A percentile compares a stretch with the other conserved stretches of the same genome.
Evolutionary conservation across 2,888 invertebrate genomes (phyloP).

Genomic region (Conchocele bisecta): DNA sequence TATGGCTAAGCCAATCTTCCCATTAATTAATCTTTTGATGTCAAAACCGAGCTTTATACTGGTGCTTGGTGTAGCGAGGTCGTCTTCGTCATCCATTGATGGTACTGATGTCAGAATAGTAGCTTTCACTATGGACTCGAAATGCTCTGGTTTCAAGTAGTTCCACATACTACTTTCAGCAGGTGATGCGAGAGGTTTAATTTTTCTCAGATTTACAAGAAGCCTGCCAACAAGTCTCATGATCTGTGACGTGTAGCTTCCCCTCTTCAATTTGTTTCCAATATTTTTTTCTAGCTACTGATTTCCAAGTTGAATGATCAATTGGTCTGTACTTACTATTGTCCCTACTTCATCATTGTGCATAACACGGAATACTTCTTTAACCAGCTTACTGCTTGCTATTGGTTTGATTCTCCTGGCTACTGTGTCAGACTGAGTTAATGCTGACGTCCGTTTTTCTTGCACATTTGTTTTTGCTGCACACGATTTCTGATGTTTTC

Average conservation of each 20-base stretch:
- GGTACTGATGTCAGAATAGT: slow-evolving; percentile 18
- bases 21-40: slow-evolving; percentile 23
- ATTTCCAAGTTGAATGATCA: slow-evolving; percentile 38
- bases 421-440: too few relatives aligned
- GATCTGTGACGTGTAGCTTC: slow-evolving; percentile 35
- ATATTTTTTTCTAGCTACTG: slow-evolving; percentile 39
- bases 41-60: slow-evolving; percentile 39
- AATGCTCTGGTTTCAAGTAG: slow-evolving; percentile 33
- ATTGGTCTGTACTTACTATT: slow-evolving; percentile 13
- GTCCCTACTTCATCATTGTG: slow-evolving; percentile 26
- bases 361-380: too few relatives aligned
- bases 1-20: slow-evolving; percentile 32
- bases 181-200: slow-evolving; percentile 1
- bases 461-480: too few relatives aligned
- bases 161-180: slow-evolving; percentile 4
- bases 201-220: slow-evolving; percentile 17
- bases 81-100: slow-evolving; percentile 19
- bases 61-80: slow-evolving; percentile 23
- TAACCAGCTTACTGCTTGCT: too few relatives aligned
- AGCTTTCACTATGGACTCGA: slow-evolving; percentile 17
- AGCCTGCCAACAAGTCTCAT: slow-evolving; percentile 33
- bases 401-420: too few relatives aligned
- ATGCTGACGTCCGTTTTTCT: too few relatives aligned
- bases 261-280: slow-evolving; percentile 35
- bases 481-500: too few relatives aligned